These are phyloP conservation scores for Hafferia zeledoni DNA, from an alignment of 2,797 vertebrate genomes.

Conservation along the genomic window DNA sequence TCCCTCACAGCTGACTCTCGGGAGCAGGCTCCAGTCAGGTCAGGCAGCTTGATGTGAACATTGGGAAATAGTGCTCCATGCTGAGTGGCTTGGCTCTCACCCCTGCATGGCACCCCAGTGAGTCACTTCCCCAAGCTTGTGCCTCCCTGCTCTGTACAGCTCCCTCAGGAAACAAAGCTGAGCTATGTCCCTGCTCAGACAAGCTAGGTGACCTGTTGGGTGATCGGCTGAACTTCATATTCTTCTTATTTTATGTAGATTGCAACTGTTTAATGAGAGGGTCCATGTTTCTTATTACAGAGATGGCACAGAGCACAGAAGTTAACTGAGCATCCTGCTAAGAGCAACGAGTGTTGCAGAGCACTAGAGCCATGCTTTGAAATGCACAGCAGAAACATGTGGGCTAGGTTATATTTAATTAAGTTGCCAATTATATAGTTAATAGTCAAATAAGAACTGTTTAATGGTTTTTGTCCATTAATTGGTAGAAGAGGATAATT, in stretches of 20 bases:
- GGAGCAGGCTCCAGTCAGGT: not conserved
- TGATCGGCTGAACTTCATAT: not conserved
- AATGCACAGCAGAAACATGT: not conserved
- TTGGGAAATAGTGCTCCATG: fast-evolving
- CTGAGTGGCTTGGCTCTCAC: fast-evolving
- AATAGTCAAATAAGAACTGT: not conserved
- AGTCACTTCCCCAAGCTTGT: not conserved
- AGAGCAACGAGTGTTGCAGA: fast-evolving
- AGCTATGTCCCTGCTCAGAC: not conserved
- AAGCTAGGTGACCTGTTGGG: not conserved
- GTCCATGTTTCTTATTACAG: not conserved
- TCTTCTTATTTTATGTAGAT: not conserved
- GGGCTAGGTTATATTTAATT: not conserved
- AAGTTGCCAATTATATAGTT: not conserved
- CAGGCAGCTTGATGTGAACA: fast-evolving
- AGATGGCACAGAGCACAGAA: not conserved
- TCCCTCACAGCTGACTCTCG: not conserved
- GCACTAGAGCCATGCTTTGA: not conserved
- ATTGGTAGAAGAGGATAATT: not conserved
- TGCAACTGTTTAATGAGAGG: not conserved
- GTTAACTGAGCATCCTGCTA: not conserved
- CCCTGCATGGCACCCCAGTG: fast-evolving
- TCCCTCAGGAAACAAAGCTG: not conserved
- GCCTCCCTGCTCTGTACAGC: not conserved
- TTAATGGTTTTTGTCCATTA: not conserved